These are phyloP conservation scores for Catocala fraxini DNA, from an alignment of 2,888 invertebrate genomes.

Conservation along the genomic window DNA sequence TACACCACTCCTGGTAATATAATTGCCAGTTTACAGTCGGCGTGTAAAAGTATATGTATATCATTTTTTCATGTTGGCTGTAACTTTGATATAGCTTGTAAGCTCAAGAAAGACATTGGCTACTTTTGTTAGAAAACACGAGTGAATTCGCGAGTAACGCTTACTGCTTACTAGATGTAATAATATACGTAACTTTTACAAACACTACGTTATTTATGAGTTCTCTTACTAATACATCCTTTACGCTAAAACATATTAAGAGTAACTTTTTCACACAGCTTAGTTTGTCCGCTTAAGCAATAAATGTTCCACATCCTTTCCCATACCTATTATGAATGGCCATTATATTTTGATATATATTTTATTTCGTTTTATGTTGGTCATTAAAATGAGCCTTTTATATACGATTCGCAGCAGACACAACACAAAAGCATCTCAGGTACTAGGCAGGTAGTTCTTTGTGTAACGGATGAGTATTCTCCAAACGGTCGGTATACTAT, in stretches of 20 bases:
- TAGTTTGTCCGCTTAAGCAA: slow-evolving; percentile 4
- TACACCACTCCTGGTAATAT: too few species aligned
- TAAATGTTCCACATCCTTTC: slow-evolving; percentile 31
- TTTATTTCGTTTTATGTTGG: slow-evolving; percentile 36
- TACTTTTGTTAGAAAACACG: too few species aligned
- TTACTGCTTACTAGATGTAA: too few species aligned
- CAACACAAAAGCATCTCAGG: slow-evolving; percentile 56
- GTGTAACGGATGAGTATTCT: slow-evolving; percentile 44
- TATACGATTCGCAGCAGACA: slow-evolving; percentile 41
- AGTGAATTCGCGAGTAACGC: too few species aligned
- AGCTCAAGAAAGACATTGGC: too few species aligned
- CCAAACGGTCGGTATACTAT: slow-evolving; percentile 53
- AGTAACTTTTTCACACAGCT: slow-evolving; percentile 14
- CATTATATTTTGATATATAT: slow-evolving; percentile 41
- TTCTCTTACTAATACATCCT: too few species aligned
- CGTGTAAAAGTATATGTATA: too few species aligned
- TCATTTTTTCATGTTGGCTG: too few species aligned
- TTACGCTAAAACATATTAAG: not conserved
- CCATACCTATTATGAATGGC: slow-evolving; percentile 20
- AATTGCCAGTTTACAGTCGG: too few species aligned
- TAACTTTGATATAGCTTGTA: too few species aligned
- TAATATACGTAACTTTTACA: too few species aligned
- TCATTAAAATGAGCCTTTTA: slow-evolving; percentile 40
- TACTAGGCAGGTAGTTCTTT: slow-evolving; percentile 65
- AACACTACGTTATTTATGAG: too few species aligned